Base-by-base conservation (phyloP, 2,113 vertebrate genomes). In the Leucopsar rothschildi region DNA sequence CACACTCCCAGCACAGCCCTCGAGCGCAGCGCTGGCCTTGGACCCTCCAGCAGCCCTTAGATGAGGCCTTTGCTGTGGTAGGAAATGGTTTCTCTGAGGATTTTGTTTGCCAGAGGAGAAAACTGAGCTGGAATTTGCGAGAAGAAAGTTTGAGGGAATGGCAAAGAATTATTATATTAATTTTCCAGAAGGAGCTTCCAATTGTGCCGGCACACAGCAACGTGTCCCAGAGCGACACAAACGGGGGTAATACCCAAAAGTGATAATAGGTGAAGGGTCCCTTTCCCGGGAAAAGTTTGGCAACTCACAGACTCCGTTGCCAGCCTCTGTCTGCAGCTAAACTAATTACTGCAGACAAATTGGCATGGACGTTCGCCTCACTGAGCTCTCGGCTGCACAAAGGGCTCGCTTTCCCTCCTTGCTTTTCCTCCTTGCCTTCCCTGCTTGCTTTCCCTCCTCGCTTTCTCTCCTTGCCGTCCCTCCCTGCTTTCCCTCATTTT, bases 331-430 rank as follows among this genome's bases (percentile, higher is more conserved):
- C 93, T 90, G 35, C 59, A 86, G 88, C 75, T 72, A 80, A 93
- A 87, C 75, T 87, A 93, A 92, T 96, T 94, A 88, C 85, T 77
- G 82, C 87, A 72, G 87, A 93, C 94, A 94, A 94, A 96, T 89
- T 95, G 92, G 87, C 78, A 55, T 35, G 84, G 85, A 63, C 53
- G 27, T 55, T 82, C 13, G 23, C 61, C 69, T 89, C 5, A 10
- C 70, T 17, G 42, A 90, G 81, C 86, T 87, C 91, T 61, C 53
- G 7, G 71, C 82, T 6, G 50, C 92, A 96, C 92, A 92, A 92
- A 88, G 78, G 86, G 57, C 63, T 92, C 10, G 13, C 75, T 66
- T 86, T 73, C 75, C 83, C 60, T 84, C 59, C 59, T 56, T 1
- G 37, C 16, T 3, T 60, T 78, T 66, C 68, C 56, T 60, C 18